These are phyloP conservation scores for Caradrina kadenii DNA, from an alignment of 2,888 invertebrate genomes.

Conservation along the genomic window DNA sequence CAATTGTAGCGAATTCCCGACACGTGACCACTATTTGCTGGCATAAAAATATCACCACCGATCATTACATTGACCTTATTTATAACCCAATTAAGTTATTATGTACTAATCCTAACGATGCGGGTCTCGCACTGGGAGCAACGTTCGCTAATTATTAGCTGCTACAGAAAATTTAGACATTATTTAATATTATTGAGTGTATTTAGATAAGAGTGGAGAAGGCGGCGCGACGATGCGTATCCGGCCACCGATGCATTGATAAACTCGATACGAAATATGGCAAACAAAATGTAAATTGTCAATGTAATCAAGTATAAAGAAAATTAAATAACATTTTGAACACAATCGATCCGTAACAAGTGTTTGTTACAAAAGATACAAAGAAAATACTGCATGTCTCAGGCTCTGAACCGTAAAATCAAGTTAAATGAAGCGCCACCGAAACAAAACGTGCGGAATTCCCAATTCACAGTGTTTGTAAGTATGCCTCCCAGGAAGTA, in stretches of 20 bases:
- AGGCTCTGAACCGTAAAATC: slow-evolving; percentile 53
- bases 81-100: slow-evolving; percentile 86
- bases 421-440: slow-evolving; percentile 60
- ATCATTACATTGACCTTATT: slow-evolving; percentile 83
- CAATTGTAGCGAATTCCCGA: slow-evolving; percentile 85
- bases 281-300: slow-evolving; percentile 72
- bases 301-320: slow-evolving; percentile 61
- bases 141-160: slow-evolving; percentile 62
- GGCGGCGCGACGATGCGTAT: slow-evolving; percentile 78
- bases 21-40: slow-evolving; percentile 89
- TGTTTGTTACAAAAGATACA: slow-evolving; percentile 20
- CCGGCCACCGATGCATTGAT: slow-evolving; percentile 81
- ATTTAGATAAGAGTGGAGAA: slow-evolving; percentile 80
- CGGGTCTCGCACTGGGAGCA: slow-evolving; percentile 73
- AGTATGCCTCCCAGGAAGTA: slow-evolving; percentile 72
- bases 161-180: slow-evolving; percentile 39
- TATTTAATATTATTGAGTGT: slow-evolving; percentile 69
- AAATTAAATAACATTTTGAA: slow-evolving; percentile 32
- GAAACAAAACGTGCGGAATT: slow-evolving; percentile 54
- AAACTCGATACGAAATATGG: slow-evolving; percentile 75
- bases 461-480: slow-evolving; percentile 56
- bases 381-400: slow-evolving; percentile 47
- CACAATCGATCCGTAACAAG: slow-evolving; percentile 25
- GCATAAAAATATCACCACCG: slow-evolving; percentile 82
- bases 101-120: slow-evolving; percentile 78